Evolutionary conservation across 37 sponge, comb jelly and placozoan species (phyloP), one percentile per base, ranked within the genome.

Genomic region (Ephydatia muelleri): DNA sequence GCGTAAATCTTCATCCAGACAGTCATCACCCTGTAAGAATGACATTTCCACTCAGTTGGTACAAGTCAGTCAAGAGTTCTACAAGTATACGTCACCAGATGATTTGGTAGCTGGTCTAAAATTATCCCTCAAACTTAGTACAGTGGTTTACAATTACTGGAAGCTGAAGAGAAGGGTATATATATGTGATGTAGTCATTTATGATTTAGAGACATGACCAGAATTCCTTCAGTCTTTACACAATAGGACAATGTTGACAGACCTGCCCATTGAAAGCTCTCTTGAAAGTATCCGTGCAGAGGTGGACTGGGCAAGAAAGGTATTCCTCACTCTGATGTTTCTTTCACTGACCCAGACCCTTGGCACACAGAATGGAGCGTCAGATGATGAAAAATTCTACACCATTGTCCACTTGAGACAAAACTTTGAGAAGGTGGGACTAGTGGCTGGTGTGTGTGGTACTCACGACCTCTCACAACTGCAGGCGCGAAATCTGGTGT

Each of bases 141-240:
- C 86, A 37, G 83, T 93, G 12, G 25, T 97, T 27, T 93, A 88
- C 70, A 95, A 92, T 83, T 97, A 95, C 88, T 97, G 97, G 97
- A 90, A 90, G 65, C 81, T 97, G 30, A 97, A 97, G 77, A 83
- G 97, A 87, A 89, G 38, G 48, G 97, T 95, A 57, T 27, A 68
- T 26, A 25, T 75, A 12, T 43, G 47, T 43, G 33, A 33, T 30
- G 32, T 34, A 12, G 32, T 48, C 2, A 6, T 49, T 23, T 29
- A 43, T 23, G 38, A n/a, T n/a, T 47, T 22, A 23, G 25, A 13
- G 27, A 21, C 57, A 21, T 47, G 16, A 23, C 39, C 82, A 71
- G 19, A 32, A 16, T 72, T 3, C 14, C 37, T 49, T 21, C 77
- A 87, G 88, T 87, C 82, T 19, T 71, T 70, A 38, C 88, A 87